Conservation (phyloP, 2,888 invertebrate species). For the Petrophora chlorosata region DNA sequence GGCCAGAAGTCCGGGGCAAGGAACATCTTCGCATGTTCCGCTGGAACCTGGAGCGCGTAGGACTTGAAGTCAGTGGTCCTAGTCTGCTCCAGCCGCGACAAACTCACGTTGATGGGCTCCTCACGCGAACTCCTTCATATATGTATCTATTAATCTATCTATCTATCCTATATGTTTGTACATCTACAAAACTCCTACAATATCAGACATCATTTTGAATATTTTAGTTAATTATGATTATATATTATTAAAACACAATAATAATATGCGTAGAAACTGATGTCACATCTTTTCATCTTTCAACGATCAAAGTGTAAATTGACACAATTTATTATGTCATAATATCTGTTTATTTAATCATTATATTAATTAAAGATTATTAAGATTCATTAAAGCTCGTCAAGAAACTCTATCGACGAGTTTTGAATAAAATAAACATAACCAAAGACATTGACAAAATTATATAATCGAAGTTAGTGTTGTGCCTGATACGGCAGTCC, state of each 20-base stretch:
- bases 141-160: too few relatives aligned
- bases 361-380: background rate
- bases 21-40: too few relatives aligned
- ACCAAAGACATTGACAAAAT: background rate
- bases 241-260: background rate
- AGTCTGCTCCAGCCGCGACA: too few relatives aligned
- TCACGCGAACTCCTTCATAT: too few relatives aligned
- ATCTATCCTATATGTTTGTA: too few relatives aligned
- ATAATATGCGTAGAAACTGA: background rate
- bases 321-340: background rate
- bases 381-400: background rate
- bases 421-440: background rate
- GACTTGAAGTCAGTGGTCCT: too few relatives aligned
- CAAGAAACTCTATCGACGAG: background rate
- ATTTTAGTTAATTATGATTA: too few relatives aligned
- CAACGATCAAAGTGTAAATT: background rate
- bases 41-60: too few relatives aligned
- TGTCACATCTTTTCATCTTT: background rate
- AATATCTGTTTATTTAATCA: background rate
- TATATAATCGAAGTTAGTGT: background rate
- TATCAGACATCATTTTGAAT: too few relatives aligned
- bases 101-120: too few relatives aligned
- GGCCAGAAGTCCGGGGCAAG: too few relatives aligned
- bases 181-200: too few relatives aligned
- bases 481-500: background rate